Evolutionary conservation across 2,113 vertebrate genomes (phyloP).

Genomic region (Phalacrocorax aristotelis): DNA sequence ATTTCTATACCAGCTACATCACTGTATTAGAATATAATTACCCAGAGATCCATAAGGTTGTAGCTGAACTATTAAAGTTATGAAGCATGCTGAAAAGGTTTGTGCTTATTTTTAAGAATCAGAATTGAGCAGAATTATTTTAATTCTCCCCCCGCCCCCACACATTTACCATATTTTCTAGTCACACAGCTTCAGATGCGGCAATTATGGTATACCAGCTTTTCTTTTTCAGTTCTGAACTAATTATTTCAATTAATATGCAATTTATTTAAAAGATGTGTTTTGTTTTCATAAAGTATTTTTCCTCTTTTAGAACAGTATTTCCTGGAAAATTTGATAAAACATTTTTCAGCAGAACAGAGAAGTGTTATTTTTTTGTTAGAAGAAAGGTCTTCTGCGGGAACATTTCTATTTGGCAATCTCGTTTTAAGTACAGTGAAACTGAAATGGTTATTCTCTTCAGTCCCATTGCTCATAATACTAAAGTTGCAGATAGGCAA

Average conservation of each 20-base stretch:
- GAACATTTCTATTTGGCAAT: neutral
- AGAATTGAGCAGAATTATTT: neutral
- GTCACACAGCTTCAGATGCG: neutral
- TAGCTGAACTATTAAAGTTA: neutral
- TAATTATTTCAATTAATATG: neutral
- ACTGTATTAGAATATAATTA: conserved; percentile 19
- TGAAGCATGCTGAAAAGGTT: neutral
- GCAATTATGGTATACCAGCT: neutral
- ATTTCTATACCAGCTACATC: neutral
- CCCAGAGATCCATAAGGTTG: neutral
- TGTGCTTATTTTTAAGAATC: neutral
- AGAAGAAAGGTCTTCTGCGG: neutral
- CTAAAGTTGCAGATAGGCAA: neutral
- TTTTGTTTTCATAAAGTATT: neutral
- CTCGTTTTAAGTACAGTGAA: neutral
- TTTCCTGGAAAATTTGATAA: neutral
- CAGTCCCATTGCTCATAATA: neutral
- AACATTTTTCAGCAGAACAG: neutral
- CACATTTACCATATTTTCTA: neutral
- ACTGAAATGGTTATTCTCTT: neutral
- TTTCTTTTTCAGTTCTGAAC: neutral
- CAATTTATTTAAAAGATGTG: neutral
- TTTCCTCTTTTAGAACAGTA: neutral
- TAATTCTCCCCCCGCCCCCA: too few relatives aligned
- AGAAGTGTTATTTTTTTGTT: neutral